Evolutionary conservation across 1,140 invertebrate genomes (phyloP).

Genomic region (Paralvinella palmiformis): DNA sequence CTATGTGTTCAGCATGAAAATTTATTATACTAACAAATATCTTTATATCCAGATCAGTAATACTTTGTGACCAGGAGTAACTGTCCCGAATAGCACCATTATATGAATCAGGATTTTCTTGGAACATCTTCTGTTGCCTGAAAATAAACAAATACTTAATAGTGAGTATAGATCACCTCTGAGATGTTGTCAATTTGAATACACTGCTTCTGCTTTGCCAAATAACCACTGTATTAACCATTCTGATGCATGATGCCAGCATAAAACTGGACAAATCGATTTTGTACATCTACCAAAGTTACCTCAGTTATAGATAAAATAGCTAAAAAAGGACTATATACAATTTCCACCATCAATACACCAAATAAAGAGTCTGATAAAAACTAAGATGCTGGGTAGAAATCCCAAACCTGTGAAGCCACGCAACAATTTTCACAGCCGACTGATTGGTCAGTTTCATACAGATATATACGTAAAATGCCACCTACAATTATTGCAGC

Average conservation of each 20-base stretch:
- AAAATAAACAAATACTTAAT: too few relatives aligned
- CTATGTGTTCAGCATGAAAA: not conserved
- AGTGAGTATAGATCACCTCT: too few relatives aligned
- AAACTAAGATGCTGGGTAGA: not conserved
- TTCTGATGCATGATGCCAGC: too few relatives aligned
- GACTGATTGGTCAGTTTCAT: not conserved
- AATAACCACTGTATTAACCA: too few relatives aligned
- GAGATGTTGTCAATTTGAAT: too few relatives aligned
- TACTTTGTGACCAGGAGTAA: conserved; percentile 77
- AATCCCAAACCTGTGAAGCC: not conserved
- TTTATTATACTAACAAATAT: conserved; percentile 48
- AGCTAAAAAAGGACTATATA: not conserved
- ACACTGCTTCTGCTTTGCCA: too few relatives aligned
- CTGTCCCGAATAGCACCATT: conserved; percentile 70
- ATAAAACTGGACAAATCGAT: too few relatives aligned
- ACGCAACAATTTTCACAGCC: not conserved
- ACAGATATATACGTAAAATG: not conserved
- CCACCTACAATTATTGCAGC: not conserved
- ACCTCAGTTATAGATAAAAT: too few relatives aligned
- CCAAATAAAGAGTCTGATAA: not conserved
- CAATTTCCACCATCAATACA: not conserved
- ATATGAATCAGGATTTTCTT: conserved; percentile 59
- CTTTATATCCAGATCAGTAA: conserved; percentile 69
- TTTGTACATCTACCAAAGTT: too few relatives aligned
- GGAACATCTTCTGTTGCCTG: conserved; percentile 35